Percentiles rank a stretch among this genome's conserved stretches.
phyloP scores from a whole-genome alignment of 35 echinoderm and acorn worm species.

The Ophioderma brevispina region DNA sequence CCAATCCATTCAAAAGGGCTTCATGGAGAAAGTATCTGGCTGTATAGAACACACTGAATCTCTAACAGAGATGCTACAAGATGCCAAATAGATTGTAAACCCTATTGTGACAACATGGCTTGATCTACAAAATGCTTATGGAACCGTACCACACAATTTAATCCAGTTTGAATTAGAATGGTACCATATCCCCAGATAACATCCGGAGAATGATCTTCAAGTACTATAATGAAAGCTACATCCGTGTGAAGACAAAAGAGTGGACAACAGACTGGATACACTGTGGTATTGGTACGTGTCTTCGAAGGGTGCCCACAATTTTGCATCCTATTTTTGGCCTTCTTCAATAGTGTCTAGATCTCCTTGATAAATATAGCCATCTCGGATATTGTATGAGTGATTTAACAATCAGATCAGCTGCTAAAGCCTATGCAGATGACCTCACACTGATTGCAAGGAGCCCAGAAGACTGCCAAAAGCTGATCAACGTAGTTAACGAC shows the following conservation, averaged over 20 bases:
- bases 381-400: background rate
- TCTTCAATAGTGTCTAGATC: background rate
- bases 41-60: background rate
- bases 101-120: constrained; percentile 9
- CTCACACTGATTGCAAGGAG: background rate
- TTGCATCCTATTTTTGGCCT: background rate
- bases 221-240: background rate
- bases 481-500: background rate
- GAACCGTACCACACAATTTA: background rate
- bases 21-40: background rate
- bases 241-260: background rate
- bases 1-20: background rate
- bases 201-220: background rate
- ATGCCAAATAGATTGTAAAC: background rate
- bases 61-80: background rate
- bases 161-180: background rate
- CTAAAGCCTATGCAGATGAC: constrained; percentile 1
- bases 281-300: background rate
- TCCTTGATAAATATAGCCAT: background rate
- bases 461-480: background rate
- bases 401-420: background rate
- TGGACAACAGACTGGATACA: background rate
- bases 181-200: background rate
- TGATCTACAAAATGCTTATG: background rate
- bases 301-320: background rate